Percentiles rank a stretch among this genome's conserved stretches.
Evolutionary conservation across 1,140 invertebrate species (phyloP).

Genomic region (Hyles euphorbiae): DNA sequence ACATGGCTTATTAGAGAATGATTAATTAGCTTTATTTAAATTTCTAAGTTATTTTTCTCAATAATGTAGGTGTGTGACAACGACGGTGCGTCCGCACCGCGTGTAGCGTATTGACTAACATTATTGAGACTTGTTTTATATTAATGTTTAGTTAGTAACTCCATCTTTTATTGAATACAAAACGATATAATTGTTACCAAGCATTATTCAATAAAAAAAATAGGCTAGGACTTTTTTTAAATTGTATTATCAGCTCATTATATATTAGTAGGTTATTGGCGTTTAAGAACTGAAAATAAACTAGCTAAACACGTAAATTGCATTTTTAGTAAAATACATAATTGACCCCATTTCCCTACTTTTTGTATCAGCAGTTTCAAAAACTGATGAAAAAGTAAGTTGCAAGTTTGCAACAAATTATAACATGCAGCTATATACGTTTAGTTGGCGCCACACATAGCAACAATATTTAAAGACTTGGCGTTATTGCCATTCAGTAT

Average conservation of each 20-base stretch:
- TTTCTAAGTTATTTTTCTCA: constrained; percentile 66
- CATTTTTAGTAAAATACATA: constrained; percentile 29
- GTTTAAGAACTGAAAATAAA: constrained; percentile 76
- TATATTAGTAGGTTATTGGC: constrained; percentile 73
- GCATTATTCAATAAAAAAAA: constrained; percentile 70
- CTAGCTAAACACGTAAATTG: constrained; percentile 67
- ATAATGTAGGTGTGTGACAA: constrained; percentile 31
- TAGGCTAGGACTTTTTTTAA: constrained; percentile 69
- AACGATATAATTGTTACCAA: constrained; percentile 71
- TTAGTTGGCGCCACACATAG: no score
- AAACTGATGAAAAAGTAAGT: no score
- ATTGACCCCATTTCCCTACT: background rate
- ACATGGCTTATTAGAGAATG: constrained; percentile 56
- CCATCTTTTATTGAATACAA: constrained; percentile 65
- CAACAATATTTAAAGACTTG: no score
- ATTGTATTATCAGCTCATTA: constrained; percentile 75
- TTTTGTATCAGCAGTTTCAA: no score
- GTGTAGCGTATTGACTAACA: constrained; percentile 15
- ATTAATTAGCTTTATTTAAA: constrained; percentile 67
- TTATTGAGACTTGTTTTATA: constrained; percentile 64
- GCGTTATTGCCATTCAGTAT: no score
- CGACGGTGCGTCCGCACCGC: constrained; percentile 1
- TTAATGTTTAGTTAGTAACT: constrained; percentile 56
- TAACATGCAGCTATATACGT: no score
- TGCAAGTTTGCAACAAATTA: no score